Evolutionary conservation across 2,797 vertebrate genomes (phyloP), one percentile per base, ranked within the genome.

Genomic region (Poeciliopsis turneri): DNA sequence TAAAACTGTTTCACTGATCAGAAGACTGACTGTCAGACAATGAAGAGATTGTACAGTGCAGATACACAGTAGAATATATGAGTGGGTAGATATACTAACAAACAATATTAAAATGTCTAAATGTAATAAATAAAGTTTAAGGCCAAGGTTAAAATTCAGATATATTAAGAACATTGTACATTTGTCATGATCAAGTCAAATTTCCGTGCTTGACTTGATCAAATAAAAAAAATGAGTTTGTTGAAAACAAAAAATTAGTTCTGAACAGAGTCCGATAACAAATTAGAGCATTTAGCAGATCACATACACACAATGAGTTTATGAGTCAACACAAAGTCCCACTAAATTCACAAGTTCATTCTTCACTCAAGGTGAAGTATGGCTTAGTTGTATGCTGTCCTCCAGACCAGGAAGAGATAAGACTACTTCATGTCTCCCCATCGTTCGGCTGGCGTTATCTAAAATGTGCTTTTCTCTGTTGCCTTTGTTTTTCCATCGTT

Each of bases 361-460:
- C 41, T 51, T 74, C 2, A 68, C 61, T 45, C 18, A 25, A 71
- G 41, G 72, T 86, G 83, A 89, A 78, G 76, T 81, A 82, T 77
- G 76, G 73, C 80, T 83, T 86, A 72, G 81, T 79, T 92, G 89
- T 92, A 88, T 87, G 84, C 87, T 78, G 78, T 83, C 87, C 88
- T 79, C 70, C 70, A 86, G 85, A 85, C 90, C 85, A 83, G 33
- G 80, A 78, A 76, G 55, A 91, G 90, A 94, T 95, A 92, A 91
- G 81, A 92, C 84, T 86, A 68, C 81, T 84, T 82, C 82, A 88
- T 87, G 79, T 90, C 90, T 92, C 85, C 84, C 79, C 86, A 87
- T 85, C 68, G 55, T 87, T 88, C 89, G 61, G 80, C 79, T 4
- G 41, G 78, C 85, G 88, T 93, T 91, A 93, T 95, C 94, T 92